Evolutionary conservation across 2,113 vertebrate genomes (phyloP).

Genomic region (Pelmatolapia mariae): DNA sequence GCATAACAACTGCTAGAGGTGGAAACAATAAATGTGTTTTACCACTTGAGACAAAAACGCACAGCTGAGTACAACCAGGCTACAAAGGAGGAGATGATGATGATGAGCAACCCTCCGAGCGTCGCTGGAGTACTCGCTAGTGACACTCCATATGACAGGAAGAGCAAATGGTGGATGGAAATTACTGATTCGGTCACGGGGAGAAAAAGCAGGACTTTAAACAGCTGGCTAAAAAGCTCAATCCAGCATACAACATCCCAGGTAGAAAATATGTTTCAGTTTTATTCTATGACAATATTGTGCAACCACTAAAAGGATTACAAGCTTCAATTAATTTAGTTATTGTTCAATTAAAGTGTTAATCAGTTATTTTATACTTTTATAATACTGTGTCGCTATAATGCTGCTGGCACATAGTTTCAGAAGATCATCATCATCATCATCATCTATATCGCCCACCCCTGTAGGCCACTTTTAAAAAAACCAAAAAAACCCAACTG

Average conservation of each 20-base stretch:
- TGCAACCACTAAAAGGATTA: neutral
- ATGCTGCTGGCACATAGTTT: neutral
- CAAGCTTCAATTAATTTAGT: neutral
- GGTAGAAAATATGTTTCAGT: neutral
- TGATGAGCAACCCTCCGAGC: neutral
- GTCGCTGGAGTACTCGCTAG: neutral
- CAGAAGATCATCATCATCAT: neutral
- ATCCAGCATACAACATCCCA: neutral
- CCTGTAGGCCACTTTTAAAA: rapidly evolving
- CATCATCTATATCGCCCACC: neutral
- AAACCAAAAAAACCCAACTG: rapidly evolving
- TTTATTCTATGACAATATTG: neutral
- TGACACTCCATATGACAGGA: neutral
- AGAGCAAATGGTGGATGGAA: neutral
- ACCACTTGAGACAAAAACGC: neutral
- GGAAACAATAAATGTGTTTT: neutral
- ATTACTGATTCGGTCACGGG: neutral
- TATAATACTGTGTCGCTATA: neutral
- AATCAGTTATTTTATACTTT: neutral
- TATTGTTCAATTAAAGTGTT: neutral
- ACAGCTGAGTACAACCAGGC: neutral
- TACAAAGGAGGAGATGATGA: neutral
- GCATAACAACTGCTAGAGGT: neutral
- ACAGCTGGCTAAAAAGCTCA: neutral
- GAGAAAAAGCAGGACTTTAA: neutral